Conservation (phyloP, 2,797 vertebrate genomes). For the Galago senegalensis region DNA sequence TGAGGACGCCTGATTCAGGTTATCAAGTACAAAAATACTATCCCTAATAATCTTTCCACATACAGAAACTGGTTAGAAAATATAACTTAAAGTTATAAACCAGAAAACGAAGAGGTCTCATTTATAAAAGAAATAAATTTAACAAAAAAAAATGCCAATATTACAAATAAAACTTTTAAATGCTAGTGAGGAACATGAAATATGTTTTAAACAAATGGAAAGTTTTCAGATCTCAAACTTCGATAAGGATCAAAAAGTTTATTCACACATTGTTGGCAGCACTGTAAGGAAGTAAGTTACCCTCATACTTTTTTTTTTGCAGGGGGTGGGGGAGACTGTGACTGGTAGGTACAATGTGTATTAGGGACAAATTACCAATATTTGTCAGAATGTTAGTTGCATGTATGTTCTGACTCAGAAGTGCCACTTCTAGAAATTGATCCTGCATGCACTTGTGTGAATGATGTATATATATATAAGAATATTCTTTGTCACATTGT, state of each 20-base stretch:
- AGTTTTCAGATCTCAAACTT: background rate
- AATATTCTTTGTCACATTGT: background rate
- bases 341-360: background rate
- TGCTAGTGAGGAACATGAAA: background rate
- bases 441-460: background rate
- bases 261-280: background rate
- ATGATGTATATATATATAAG: background rate
- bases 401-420: background rate
- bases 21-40: background rate
- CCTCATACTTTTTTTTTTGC: background rate
- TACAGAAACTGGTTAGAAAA: background rate
- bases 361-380: background rate
- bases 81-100: background rate
- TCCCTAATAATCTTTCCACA: background rate
- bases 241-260: background rate
- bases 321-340: background rate
- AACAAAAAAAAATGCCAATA: background rate
- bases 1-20: too few species aligned
- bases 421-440: background rate
- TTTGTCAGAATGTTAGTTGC: background rate
- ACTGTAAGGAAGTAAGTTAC: background rate
- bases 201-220: background rate
- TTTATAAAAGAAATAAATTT: background rate
- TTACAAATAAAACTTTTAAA: background rate
- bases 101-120: background rate